A percentile compares a stretch with the other conserved stretches of the same genome.
These are phyloP conservation scores for Rhea americana DNA, from an alignment of 2,113 vertebrate species.

Conservation along the genomic window DNA sequence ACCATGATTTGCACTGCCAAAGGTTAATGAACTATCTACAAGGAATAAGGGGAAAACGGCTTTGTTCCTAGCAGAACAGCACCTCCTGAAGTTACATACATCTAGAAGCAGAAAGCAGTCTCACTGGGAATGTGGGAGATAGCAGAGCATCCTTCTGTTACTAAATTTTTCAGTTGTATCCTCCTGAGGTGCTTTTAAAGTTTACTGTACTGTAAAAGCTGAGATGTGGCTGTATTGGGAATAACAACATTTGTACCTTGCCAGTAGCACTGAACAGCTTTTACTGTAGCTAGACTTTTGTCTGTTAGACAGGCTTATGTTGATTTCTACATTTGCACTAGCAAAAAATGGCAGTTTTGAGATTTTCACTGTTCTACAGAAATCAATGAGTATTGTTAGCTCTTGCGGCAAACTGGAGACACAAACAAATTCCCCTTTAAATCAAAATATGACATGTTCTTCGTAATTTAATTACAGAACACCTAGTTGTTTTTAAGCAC, in stretches of 20 bases:
- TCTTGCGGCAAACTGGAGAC: neutral
- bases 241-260: neutral
- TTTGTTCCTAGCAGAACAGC: neutral
- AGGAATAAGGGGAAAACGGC: neutral
- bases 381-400: neutral
- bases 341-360: neutral
- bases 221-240: neutral
- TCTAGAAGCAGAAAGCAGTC: neutral
- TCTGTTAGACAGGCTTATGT: neutral
- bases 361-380: neutral
- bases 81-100: neutral
- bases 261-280: neutral
- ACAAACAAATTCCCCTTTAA: neutral
- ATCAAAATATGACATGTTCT: neutral
- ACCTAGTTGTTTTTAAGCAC: neutral
- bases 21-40: neutral
- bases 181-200: neutral
- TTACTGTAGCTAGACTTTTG: neutral
- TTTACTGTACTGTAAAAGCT: neutral
- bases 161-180: neutral
- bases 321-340: neutral
- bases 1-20: neutral
- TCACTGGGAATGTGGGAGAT: neutral
- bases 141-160: neutral
- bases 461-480: neutral